A percentile compares a stretch with the other conserved stretches of the same genome.
Evolutionary conservation across 2,113 vertebrate species (phyloP).

Genomic region (Cheirogaleus medius): DNA sequence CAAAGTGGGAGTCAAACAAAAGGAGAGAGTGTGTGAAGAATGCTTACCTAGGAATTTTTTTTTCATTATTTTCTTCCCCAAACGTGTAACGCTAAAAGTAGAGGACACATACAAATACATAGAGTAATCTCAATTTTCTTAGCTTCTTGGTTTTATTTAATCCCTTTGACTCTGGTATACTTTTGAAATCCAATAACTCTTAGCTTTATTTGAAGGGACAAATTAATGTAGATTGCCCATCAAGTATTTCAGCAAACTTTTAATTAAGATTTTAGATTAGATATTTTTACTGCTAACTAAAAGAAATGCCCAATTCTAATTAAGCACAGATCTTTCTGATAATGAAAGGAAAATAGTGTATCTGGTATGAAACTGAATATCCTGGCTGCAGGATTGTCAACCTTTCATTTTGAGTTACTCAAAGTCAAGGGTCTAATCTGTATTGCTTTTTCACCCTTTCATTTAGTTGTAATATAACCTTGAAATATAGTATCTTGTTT

Average conservation of each 20-base stretch:
- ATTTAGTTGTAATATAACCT: background rate
- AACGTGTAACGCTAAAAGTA: background rate
- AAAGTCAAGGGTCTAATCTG: background rate
- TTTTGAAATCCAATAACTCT: conserved; percentile 17
- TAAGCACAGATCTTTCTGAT: conserved; percentile 48
- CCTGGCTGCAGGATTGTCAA: background rate
- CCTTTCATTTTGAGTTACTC: conserved; percentile 39
- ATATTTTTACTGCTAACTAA: conserved; percentile 19
- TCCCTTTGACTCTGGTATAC: background rate
- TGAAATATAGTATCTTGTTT: conserved; percentile 32
- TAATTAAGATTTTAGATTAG: conserved; percentile 30
- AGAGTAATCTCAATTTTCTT: conserved; percentile 29
- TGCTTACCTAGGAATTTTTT: background rate
- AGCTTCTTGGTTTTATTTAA: background rate
- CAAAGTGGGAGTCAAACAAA: background rate
- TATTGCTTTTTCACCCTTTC: background rate
- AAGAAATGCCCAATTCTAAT: background rate
- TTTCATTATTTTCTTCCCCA: background rate
- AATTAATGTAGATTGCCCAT: conserved; percentile 23
- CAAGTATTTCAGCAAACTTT: conserved; percentile 58
- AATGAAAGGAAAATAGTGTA: conserved; percentile 42
- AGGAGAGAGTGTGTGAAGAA: background rate
- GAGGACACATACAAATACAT: background rate
- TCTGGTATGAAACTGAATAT: conserved; percentile 10
- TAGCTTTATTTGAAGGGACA: conserved; percentile 38